These are phyloP conservation scores for Drosophila prostipennis DNA, from an alignment of 2,888 invertebrate genomes.

Conservation along the genomic window DNA sequence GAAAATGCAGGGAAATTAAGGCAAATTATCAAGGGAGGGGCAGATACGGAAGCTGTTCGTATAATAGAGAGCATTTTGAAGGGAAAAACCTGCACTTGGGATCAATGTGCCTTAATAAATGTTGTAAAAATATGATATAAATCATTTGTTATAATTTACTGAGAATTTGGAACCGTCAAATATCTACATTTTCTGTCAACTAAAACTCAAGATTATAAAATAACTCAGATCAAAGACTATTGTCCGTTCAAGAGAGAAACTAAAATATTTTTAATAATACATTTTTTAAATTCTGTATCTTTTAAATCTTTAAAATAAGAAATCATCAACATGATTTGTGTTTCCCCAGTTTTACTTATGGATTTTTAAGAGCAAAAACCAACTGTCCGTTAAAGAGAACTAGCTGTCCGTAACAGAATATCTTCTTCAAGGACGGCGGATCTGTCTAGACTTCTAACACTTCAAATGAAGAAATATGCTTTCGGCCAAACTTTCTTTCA, in stretches of 20 bases:
- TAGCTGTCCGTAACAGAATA: background rate
- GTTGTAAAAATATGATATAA: background rate
- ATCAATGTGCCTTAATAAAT: background rate
- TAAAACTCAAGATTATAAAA: no score
- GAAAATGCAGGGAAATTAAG: slow-evolving; percentile 23
- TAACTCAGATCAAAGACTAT: no score
- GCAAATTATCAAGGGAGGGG: slow-evolving; percentile 9
- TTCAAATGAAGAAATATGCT: background rate
- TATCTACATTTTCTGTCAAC: no score
- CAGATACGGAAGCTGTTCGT: slow-evolving; percentile 9
- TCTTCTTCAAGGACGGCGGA: background rate
- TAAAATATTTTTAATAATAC: no score
- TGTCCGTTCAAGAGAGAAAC: no score
- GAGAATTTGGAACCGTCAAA: no score
- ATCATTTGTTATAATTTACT: no score
- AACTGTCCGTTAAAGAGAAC: background rate
- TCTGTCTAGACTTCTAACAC: background rate
- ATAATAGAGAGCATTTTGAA: background rate
- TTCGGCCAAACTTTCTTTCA: background rate
- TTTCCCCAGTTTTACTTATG: no score
- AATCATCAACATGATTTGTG: no score
- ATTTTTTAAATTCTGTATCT: no score
- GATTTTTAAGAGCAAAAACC: no score
- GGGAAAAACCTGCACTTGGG: background rate
- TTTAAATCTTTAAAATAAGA: no score